Percentiles rank a stretch among this genome's conserved stretches.
Evolutionary conservation across 2,888 invertebrate species (phyloP).

Genomic region (Pristionchus japonicus): DNA sequence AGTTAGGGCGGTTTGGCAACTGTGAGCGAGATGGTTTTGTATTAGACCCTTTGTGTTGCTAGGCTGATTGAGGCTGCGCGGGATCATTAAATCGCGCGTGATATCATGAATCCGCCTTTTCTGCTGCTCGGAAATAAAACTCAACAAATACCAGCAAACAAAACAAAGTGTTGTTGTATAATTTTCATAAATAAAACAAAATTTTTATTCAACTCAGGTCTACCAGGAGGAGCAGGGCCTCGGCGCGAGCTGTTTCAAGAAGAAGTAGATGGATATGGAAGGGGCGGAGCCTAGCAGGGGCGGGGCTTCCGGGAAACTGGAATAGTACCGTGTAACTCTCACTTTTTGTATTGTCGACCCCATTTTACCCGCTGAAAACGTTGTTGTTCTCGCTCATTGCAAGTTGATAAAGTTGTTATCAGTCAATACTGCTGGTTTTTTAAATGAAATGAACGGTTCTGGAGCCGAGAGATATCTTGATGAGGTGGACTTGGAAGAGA

Average conservation of each 20-base stretch:
- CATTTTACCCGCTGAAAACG: neutral
- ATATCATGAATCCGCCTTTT: too few relatives aligned
- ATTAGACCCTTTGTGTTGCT: neutral
- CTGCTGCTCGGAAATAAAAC: too few relatives aligned
- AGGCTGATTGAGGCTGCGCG: too few relatives aligned
- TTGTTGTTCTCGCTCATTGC: neutral
- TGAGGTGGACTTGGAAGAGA: neutral
- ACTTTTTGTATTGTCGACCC: neutral
- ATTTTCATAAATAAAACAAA: too few relatives aligned
- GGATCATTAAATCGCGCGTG: too few relatives aligned
- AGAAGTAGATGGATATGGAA: conserved; percentile 17
- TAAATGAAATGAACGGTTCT: neutral
- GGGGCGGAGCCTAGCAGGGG: too few relatives aligned
- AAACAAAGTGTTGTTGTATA: too few relatives aligned
- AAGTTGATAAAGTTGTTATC: conserved; percentile 4
- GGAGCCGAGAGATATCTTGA: neutral
- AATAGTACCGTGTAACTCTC: too few relatives aligned
- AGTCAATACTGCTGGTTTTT: neutral
- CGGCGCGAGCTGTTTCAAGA: conserved; percentile 45
- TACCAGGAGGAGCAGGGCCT: conserved; percentile 45
- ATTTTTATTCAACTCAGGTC: neutral
- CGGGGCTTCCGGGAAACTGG: too few relatives aligned
- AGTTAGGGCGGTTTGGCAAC: neutral
- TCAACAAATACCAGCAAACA: too few relatives aligned
- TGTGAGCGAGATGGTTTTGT: neutral